Evolutionary conservation across 37 sponge, comb jelly and placozoan species (phyloP), one percentile per base, ranked within the genome.

Genomic region (Ephydatia muelleri): DNA sequence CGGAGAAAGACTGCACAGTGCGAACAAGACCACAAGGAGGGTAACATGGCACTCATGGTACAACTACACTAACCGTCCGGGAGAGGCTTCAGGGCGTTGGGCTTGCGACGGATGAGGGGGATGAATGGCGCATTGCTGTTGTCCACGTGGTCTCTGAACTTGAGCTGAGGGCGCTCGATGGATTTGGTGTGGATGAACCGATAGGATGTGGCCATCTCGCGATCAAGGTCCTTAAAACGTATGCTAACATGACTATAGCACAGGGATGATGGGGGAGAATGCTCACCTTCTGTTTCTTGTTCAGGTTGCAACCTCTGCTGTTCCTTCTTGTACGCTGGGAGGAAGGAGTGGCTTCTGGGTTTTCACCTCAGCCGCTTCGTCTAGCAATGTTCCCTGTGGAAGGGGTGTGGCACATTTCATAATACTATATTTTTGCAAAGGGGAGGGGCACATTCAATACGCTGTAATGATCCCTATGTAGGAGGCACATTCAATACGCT

Each of bases 71-170:
- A 75, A 88, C 90, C 75, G 0, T 69, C 82, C 9, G 93, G 89
- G 14, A 89, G 85, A 19, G 96, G 88, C 38, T 71, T 40, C 33
- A 67, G 40, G 30, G 91, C 91, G 67, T 98, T 94, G 9, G 96
- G 99, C 79, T 95, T 95, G 67, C 65, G n/a, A 33, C 82, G 88
- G 26, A 98, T 68, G 28, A 71, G 67, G 29, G 96, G 99, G 0
- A 95, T 64, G 73, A 98, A 98, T 2, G 93, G 95, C 26, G 74
- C 47, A 29, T 83, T 86, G 25, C 88, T 85, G 89, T 98, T 98
- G 82, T 98, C 99, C 23, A 95, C 78, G 25, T 84, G 80, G 67
- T 90, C 92, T 43, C 76, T 80, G 82, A 92, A 97, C 66, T 75
- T 69, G 38, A 92, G 69, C 76, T 98, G 99, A 13, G 99, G 96